Evolutionary conservation across 2,113 vertebrate species (phyloP), one percentile per base, ranked within the genome.

Genomic region (Clarias gariepinus): DNA sequence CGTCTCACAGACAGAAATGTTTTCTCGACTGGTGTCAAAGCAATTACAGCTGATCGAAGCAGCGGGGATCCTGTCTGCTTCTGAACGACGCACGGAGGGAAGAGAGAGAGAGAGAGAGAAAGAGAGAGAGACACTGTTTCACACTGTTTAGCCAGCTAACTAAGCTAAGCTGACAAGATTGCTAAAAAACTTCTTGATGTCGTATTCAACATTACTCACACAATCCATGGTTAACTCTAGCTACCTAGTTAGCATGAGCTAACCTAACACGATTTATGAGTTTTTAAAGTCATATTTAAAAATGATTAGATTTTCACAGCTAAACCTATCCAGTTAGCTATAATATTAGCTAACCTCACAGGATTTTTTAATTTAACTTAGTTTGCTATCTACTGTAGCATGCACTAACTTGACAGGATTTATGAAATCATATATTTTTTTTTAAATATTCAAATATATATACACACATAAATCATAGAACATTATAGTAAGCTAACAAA

Each of bases 1-100:
- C 90, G 92, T 90, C 91, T 92, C 89, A 79, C 88, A 91, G 91
- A 90, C 85, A 88, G 85, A 88, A 88, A 89, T 90, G 88, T 86
- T 92, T 91, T 91, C 89, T 87, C 23, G 79, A 90, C 87, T 93
- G 92, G 91, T 92, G 81, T 91, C 82, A 90, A 82, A 85, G 91
- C 86, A 90, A 93, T 91, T 90, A 90, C 85, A 76, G 91, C 87
- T 91, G 86, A 90, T 63, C 86, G 81, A 80, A 73, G 53, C 80
- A 4, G 74, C 69, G 87, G 82, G 86, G 82, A 28, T 28, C 33
- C 36, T 25, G 63, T 79, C 60, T 83, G 78, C 64, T 64, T 81
- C 69, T 16, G 33, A 82, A 78, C 12, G 33, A 41, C 18, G 25
- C 52, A 10, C 61, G 41, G 28, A 8, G 23, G 30, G 57, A 21